A percentile compares a stretch with the other conserved stretches of the same genome.
Evolutionary conservation across 1,140 invertebrate genomes (phyloP).

Genomic region (Drosophila repleta): DNA sequence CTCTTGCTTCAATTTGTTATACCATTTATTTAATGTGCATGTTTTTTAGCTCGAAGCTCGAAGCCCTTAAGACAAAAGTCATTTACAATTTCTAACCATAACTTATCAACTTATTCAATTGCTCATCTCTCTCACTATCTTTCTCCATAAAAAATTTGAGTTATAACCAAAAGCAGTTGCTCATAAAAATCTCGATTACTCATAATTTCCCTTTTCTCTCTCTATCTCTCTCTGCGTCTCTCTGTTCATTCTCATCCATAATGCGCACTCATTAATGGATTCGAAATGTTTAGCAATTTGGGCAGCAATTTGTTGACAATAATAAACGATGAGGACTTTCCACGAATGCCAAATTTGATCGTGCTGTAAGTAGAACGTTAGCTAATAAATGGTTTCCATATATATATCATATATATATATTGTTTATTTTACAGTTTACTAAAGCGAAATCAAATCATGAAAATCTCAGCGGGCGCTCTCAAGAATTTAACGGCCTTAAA

Average conservation of each 20-base stretch:
- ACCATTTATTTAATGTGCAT: slow-evolving; percentile 57
- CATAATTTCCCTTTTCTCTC: slow-evolving; percentile 55
- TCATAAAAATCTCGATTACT: slow-evolving; percentile 58
- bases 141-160: slow-evolving; percentile 56
- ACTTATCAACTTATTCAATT: slow-evolving; percentile 45
- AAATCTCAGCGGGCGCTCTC: slow-evolving; percentile 88
- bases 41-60: slow-evolving; percentile 40
- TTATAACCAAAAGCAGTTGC: slow-evolving; percentile 25
- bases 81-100: slow-evolving; percentile 55
- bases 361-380: slow-evolving; percentile 87
- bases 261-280: slow-evolving; percentile 34
- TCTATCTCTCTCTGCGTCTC: no score
- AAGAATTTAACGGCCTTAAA: slow-evolving; percentile 87
- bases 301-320: slow-evolving; percentile 87
- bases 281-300: slow-evolving; percentile 86
- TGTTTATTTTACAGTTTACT: slow-evolving; percentile 85
- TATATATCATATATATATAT: slow-evolving; percentile 17
- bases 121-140: slow-evolving; percentile 37
- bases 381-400: not conserved
- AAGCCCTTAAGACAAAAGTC: slow-evolving; percentile 18
- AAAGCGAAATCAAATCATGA: slow-evolving; percentile 88
- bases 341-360: slow-evolving; percentile 86
- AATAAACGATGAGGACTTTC: slow-evolving; percentile 87
- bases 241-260: slow-evolving; percentile 55
- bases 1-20: not conserved